Conservation (phyloP, 2,113 vertebrate genomes). For the Podarcis cretensis region DNA sequence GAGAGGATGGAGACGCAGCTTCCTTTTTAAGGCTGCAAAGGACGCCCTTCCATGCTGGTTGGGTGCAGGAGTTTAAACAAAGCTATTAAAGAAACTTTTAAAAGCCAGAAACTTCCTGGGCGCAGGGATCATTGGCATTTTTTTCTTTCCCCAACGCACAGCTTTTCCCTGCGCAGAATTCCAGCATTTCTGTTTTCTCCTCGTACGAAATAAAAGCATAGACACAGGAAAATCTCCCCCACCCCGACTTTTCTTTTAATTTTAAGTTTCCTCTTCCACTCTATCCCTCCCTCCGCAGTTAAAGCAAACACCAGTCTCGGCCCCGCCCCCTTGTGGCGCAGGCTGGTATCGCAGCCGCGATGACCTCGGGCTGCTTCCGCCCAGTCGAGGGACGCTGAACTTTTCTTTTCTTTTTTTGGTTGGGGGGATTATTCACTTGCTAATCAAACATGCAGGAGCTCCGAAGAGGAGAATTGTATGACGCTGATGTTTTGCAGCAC, state of each 20-base stretch:
- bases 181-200: background rate
- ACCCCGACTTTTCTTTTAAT: too few species aligned
- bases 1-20: background rate
- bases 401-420: background rate
- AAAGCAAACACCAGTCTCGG: background rate
- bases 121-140: background rate
- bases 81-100: background rate
- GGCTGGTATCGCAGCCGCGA: background rate
- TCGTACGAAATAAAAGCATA: background rate
- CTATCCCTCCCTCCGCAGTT: background rate
- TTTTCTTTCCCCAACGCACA: background rate
- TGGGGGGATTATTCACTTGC: background rate
- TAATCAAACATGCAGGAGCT: background rate
- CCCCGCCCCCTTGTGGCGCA: background rate
- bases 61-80: background rate
- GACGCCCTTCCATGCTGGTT: background rate
- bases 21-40: constrained; percentile 31
- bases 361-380: background rate
- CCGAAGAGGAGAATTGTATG: background rate
- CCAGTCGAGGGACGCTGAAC: background rate
- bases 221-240: too few species aligned
- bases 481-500: background rate
- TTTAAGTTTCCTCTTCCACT: background rate
- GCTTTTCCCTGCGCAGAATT: background rate
- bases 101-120: background rate